A percentile compares a stretch with the other conserved stretches of the same genome.
Conservation (phyloP, 1,140 invertebrate species). For the Zaprionus inermis region DNA sequence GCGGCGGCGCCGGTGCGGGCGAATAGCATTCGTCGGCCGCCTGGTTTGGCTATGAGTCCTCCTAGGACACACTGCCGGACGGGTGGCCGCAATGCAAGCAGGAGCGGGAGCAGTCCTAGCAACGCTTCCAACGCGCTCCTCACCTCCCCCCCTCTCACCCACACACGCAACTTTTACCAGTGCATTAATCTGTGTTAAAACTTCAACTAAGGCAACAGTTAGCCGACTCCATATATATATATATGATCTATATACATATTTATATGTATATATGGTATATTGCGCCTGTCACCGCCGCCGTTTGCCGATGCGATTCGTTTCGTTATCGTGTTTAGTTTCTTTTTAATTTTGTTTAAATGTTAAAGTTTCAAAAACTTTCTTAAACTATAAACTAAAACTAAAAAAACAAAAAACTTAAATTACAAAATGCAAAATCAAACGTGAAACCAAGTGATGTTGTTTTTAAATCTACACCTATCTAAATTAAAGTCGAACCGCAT, state of each 20-base stretch:
- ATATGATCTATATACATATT: conserved; percentile 1
- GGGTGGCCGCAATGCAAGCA: conserved; percentile 65
- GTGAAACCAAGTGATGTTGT: conserved; percentile 84
- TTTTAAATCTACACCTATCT: conserved; percentile 64
- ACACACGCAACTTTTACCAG: conserved; percentile 61
- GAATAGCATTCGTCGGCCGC: conserved; percentile 84
- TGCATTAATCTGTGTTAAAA: conserved; percentile 83
- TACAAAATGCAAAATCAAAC: conserved; percentile 75
- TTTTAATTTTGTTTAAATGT: conserved; percentile 40
- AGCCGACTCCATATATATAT: conserved; percentile 12
- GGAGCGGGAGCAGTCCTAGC: conserved; percentile 49
- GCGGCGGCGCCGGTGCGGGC: conserved; percentile 67
- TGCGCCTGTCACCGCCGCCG: conserved; percentile 2
- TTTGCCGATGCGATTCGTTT: conserved; percentile 1
- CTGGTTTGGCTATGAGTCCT: conserved; percentile 83
- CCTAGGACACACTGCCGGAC: conserved; percentile 65
- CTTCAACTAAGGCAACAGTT: conserved; percentile 41
- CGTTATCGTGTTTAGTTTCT: conserved; percentile 13
- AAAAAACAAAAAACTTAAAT: conserved; percentile 36
- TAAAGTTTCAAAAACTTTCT: conserved; percentile 74
- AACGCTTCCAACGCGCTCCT: neutral
- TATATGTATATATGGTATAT: conserved; percentile 8
- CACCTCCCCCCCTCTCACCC: neutral
- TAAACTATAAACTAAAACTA: conserved; percentile 64
- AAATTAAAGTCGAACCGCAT: conserved; percentile 44